phyloP scores from a whole-genome alignment of 1,140 invertebrate genomes.

The Bombus pascuorum region DNA sequence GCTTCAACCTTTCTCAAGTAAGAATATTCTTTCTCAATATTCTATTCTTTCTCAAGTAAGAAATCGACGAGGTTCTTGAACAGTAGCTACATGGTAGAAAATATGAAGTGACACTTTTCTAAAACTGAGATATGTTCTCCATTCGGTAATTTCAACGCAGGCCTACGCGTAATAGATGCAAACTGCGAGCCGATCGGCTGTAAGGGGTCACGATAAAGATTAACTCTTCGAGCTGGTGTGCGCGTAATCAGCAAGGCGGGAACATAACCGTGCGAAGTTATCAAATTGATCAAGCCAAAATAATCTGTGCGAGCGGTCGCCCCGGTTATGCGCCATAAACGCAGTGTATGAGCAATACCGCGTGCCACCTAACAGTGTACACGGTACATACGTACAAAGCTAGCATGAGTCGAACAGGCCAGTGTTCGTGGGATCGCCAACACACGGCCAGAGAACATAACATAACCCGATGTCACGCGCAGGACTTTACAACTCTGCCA shows the following conservation, averaged over 20 bases:
- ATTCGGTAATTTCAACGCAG: neutral
- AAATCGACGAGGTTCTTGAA: too few species aligned
- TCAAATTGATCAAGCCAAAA: slow-evolving; percentile 83
- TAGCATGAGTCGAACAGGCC: slow-evolving; percentile 48
- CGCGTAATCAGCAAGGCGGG: slow-evolving; percentile 74
- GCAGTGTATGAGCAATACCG: slow-evolving; percentile 80
- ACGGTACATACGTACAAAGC: slow-evolving; percentile 71
- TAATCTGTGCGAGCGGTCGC: slow-evolving; percentile 80
- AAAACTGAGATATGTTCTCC: neutral
- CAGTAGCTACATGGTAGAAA: too few species aligned
- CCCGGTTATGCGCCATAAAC: slow-evolving; percentile 82
- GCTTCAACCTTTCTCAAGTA: too few species aligned
- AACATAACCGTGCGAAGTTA: slow-evolving; percentile 79
- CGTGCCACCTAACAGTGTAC: slow-evolving; percentile 74
- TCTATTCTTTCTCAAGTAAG: too few species aligned
- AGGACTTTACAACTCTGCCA: slow-evolving; percentile 82
- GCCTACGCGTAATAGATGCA: slow-evolving; percentile 17
- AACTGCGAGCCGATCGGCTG: slow-evolving; percentile 1
- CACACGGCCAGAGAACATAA: slow-evolving; percentile 70
- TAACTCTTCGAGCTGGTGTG: slow-evolving; percentile 36
- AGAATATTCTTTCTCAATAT: too few species aligned
- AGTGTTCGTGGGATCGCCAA: slow-evolving; percentile 62
- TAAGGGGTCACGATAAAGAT: slow-evolving; percentile 53
- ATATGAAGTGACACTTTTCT: too few species aligned
- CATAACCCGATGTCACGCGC: slow-evolving; percentile 77